phyloP scores from a whole-genome alignment of 53 echinoderm and acorn worm species.

The Paracentrotus lividus region DNA sequence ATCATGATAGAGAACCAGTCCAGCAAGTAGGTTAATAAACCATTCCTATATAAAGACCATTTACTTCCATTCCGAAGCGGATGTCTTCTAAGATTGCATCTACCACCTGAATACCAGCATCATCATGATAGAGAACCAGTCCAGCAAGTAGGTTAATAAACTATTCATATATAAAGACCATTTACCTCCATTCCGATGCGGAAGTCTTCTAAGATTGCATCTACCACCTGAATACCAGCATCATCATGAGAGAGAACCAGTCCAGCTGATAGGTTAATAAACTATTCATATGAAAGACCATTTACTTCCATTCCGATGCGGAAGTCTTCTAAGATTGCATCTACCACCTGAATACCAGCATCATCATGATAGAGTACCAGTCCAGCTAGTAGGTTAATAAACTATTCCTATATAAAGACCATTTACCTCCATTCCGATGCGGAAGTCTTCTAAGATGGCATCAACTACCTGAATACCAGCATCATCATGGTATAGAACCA shows the following conservation, averaged over 20 bases:
- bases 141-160: no score
- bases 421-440: slow-evolving; percentile 97
- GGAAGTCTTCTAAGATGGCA: slow-evolving; percentile 91
- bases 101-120: slow-evolving; percentile 77
- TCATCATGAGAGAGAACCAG: slow-evolving; percentile 95
- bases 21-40: slow-evolving; percentile 91
- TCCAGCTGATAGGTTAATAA: slow-evolving; percentile 91
- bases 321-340: slow-evolving; percentile 94
- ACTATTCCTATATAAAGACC: not conserved
- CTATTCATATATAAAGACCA: not conserved
- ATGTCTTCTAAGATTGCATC: slow-evolving; percentile 94
- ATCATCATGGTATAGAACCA: slow-evolving; percentile 94
- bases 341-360: slow-evolving; percentile 97
- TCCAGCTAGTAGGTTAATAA: slow-evolving; percentile 93
- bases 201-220: slow-evolving; percentile 92
- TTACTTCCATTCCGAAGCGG: slow-evolving; percentile 55
- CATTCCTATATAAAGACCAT: slow-evolving; percentile 70
- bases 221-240: slow-evolving; percentile 96
- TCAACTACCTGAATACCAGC: slow-evolving; percentile 98
- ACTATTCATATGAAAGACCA: no score
- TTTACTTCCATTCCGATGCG: slow-evolving; percentile 97
- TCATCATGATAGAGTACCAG: slow-evolving; percentile 96
- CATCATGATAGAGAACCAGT: no score
- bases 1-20: slow-evolving; percentile 95
- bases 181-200: slow-evolving; percentile 97